Conservation (phyloP, 2,113 vertebrate species). For the Lophura nycthemera region DNA sequence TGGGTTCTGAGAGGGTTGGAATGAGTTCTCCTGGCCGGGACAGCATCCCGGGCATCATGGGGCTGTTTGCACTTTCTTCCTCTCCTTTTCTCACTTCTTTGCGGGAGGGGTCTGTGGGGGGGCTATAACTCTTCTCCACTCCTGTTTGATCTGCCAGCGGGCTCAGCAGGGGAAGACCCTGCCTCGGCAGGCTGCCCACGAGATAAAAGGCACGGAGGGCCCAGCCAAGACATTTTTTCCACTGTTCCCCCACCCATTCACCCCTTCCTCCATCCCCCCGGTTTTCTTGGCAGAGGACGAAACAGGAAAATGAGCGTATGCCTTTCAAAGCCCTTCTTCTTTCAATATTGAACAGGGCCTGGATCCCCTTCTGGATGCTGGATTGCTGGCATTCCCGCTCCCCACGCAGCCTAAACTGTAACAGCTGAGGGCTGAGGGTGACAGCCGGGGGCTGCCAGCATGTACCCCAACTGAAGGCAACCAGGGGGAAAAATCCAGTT, state of each 20-base stretch:
- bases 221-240: constrained; percentile 67
- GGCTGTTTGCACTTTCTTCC: constrained; percentile 5
- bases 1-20: background rate
- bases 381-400: constrained; percentile 57
- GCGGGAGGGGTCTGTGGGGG: fast-evolving
- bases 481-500: background rate
- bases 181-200: constrained; percentile 23
- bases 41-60: background rate
- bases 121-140: constrained; percentile 41
- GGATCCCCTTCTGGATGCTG: constrained; percentile 65
- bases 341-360: constrained; percentile 54
- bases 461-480: background rate
- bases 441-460: background rate
- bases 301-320: constrained; percentile 49
- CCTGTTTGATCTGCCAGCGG: constrained; percentile 63
- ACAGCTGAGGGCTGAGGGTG: constrained; percentile 44
- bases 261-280: background rate
- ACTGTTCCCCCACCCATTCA: background rate
- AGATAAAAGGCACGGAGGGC: constrained; percentile 66
- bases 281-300: constrained; percentile 70
- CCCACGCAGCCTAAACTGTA: constrained; percentile 53
- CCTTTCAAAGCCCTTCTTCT: constrained; percentile 66
- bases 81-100: background rate
- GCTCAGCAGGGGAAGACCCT: constrained; percentile 57
- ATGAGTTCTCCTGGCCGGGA: background rate